These are phyloP conservation scores for Lasioglossum albipes DNA, from an alignment of 1,140 invertebrate species.

Conservation along the genomic window DNA sequence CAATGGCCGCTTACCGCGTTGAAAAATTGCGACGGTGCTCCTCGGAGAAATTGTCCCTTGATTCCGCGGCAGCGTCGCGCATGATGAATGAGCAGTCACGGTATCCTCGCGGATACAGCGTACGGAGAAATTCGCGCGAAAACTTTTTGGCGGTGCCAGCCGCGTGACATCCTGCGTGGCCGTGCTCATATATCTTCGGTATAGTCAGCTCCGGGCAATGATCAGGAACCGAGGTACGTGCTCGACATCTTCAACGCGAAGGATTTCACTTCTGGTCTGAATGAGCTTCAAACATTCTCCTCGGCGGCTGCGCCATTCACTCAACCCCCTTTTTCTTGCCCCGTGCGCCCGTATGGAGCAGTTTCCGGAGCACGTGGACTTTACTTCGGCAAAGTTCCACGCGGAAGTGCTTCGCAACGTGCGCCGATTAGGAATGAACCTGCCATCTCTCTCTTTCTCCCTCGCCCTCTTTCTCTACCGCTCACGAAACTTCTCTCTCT, in stretches of 20 bases:
- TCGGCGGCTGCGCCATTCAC: constrained; percentile 18
- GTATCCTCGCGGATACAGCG: background rate
- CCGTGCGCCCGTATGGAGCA: background rate
- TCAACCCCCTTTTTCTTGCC: constrained; percentile 4
- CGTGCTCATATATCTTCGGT: constrained; percentile 26
- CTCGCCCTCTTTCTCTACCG: too few species aligned
- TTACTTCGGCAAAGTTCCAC: constrained; percentile 21
- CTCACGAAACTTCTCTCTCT: too few species aligned
- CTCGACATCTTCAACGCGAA: constrained; percentile 42
- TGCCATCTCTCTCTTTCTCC: too few species aligned
- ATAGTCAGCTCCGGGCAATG: constrained; percentile 30
- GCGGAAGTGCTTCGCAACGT: background rate
- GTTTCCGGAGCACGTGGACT: constrained; percentile 23
- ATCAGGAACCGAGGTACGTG: constrained; percentile 49
- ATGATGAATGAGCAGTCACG: background rate
- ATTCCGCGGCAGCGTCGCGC: too few species aligned
- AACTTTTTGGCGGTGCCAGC: constrained; percentile 14
- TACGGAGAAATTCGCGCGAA: background rate
- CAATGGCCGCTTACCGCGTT: background rate
- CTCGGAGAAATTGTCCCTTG: background rate
- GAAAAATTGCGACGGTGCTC: background rate
- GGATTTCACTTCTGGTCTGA: constrained; percentile 45
- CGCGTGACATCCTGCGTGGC: constrained; percentile 12
- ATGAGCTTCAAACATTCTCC: constrained; percentile 45
- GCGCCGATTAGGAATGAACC: constrained; percentile 27